These are phyloP conservation scores for Hermaeophaga mercurialis DNA, from an alignment of 2,888 invertebrate species.

Conservation along the genomic window DNA sequence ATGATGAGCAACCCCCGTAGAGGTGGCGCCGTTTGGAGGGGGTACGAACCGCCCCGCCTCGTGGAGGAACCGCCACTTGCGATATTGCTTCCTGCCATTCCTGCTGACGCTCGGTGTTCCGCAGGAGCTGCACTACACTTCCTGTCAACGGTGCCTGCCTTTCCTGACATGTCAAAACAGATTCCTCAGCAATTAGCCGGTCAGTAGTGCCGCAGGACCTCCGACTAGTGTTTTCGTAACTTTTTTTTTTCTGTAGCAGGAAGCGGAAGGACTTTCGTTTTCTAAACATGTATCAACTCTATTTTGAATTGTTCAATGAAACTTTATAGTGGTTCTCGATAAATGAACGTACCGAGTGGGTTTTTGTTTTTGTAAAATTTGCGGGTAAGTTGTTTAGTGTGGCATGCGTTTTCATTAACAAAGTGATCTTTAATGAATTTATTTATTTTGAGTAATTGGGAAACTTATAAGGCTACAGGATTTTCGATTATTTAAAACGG, in stretches of 20 bases:
- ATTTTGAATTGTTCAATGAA: slow-evolving; percentile 9
- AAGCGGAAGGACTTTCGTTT: slow-evolving; percentile 18
- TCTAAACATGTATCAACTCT: slow-evolving; percentile 10
- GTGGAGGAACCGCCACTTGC: slow-evolving; percentile 59
- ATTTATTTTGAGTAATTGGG: too few relatives aligned
- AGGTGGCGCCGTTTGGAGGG: slow-evolving; percentile 44
- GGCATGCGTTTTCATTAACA: background rate
- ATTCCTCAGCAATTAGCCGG: slow-evolving; percentile 44
- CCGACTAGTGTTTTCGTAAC: slow-evolving; percentile 19
- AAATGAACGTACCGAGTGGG: background rate
- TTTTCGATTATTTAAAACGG: too few relatives aligned
- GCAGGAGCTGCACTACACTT: slow-evolving; percentile 56
- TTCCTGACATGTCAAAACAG: slow-evolving; percentile 48
- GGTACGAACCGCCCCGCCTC: slow-evolving; percentile 53
- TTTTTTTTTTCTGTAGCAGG: slow-evolving; percentile 15
- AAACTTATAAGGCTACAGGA: too few relatives aligned
- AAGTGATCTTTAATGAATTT: too few relatives aligned
- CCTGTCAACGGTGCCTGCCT: slow-evolving; percentile 52
- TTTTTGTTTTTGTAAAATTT: slow-evolving; percentile 7
- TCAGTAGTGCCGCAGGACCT: slow-evolving; percentile 35
- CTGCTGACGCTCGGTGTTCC: slow-evolving; percentile 56
- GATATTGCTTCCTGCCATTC: slow-evolving; percentile 60
- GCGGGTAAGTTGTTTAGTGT: slow-evolving; percentile 17
- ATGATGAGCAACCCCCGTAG: slow-evolving; percentile 49
- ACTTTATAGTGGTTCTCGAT: slow-evolving; percentile 10